Percentiles rank a stretch among this genome's conserved stretches.
Conservation (phyloP, 2,113 vertebrate species). For the Sinocyclocheilus anophthalmus region DNA sequence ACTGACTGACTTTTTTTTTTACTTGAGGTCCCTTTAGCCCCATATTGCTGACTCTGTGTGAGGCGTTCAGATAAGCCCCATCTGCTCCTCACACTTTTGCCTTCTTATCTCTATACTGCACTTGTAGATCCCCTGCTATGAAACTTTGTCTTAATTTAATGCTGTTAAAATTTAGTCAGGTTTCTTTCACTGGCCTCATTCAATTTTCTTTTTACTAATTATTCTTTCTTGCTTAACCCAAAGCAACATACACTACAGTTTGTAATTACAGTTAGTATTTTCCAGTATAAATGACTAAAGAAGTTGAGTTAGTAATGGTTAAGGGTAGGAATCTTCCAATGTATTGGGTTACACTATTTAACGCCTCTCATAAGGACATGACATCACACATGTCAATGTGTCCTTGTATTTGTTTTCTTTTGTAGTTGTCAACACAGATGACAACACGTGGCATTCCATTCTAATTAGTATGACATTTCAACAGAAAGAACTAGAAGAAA, state of each 20-base stretch:
- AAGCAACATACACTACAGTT: neutral
- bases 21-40: neutral
- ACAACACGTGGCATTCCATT: neutral
- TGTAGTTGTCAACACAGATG: neutral
- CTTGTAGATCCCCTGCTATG: neutral
- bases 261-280: neutral
- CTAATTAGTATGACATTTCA: neutral
- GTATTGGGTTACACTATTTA: constrained; percentile 8
- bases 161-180: neutral
- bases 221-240: neutral
- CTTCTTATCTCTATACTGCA: constrained; percentile 48
- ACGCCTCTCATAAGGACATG: constrained; percentile 7
- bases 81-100: neutral
- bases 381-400: constrained; percentile 7
- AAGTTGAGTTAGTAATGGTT: neutral
- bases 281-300: neutral
- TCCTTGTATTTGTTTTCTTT: neutral
- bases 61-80: constrained; percentile 32
- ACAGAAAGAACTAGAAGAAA: neutral
- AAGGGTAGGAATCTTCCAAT: neutral
- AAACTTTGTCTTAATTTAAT: constrained; percentile 12
- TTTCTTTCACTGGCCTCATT: neutral
- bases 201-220: neutral
- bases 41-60: neutral
- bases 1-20: neutral